Evolutionary conservation across 1,140 invertebrate genomes (phyloP).

Genomic region (Procambarus virginalis): DNA sequence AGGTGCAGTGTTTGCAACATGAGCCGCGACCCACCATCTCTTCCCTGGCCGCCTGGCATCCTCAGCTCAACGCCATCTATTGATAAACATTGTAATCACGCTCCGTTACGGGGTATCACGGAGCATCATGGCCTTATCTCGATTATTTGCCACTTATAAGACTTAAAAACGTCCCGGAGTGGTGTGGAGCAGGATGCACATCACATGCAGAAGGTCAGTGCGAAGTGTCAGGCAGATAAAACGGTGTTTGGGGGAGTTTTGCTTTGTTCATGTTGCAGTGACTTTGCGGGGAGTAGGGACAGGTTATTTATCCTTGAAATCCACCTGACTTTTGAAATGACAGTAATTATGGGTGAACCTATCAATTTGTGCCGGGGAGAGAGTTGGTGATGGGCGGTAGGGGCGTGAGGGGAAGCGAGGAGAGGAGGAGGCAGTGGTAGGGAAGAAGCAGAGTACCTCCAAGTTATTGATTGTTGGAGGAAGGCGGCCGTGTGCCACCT

Average conservation of each 20-base stretch:
- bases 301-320: slow-evolving; percentile 66
- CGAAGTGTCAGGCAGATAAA: slow-evolving; percentile 25
- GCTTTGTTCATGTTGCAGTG: slow-evolving; percentile 60
- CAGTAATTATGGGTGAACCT: slow-evolving; percentile 56
- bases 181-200: slow-evolving; percentile 47
- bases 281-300: slow-evolving; percentile 35
- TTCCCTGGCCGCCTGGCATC: slow-evolving; percentile 44
- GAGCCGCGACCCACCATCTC: not conserved
- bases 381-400: slow-evolving; percentile 29
- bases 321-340: slow-evolving; percentile 62
- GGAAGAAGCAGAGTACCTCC: slow-evolving; percentile 25
- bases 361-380: slow-evolving; percentile 56
- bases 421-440: slow-evolving; percentile 37
- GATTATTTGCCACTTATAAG: slow-evolving; percentile 41
- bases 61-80: slow-evolving; percentile 58
- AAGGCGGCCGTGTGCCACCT: slow-evolving; percentile 25
- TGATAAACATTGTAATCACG: slow-evolving; percentile 65
- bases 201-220: slow-evolving; percentile 54
- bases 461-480: slow-evolving; percentile 63
- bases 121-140: slow-evolving; percentile 66
- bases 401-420: slow-evolving; percentile 40
- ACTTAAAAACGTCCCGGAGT: slow-evolving; percentile 28
- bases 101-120: slow-evolving; percentile 49
- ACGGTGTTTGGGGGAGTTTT: slow-evolving; percentile 12
- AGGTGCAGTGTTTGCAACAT: not conserved